Percentiles rank a stretch among this genome's conserved stretches.
phyloP scores from a whole-genome alignment of 1,140 invertebrate genomes.

The Araneus ventricosus region DNA sequence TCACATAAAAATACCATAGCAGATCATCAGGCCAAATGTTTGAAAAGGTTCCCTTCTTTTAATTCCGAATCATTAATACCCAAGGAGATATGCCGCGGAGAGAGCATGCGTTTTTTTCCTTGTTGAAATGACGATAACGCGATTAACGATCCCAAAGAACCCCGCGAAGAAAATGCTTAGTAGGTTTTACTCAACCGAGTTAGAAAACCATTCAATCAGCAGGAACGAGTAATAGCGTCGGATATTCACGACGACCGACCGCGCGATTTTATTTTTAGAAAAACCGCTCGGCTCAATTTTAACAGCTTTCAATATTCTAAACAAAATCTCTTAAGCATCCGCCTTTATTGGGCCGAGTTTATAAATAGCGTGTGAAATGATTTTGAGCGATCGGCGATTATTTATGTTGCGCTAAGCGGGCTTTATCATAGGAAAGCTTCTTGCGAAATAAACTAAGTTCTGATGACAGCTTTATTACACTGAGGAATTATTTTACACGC shows the following conservation, averaged over 20 bases:
- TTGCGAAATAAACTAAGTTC: background rate
- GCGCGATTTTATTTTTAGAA: background rate
- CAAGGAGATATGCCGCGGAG: background rate
- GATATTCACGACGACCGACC: background rate
- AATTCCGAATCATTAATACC: background rate
- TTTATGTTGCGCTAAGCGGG: background rate
- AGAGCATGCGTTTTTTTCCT: background rate
- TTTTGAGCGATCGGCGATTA: constrained; percentile 4
- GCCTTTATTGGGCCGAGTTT: background rate
- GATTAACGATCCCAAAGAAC: background rate
- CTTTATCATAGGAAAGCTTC: background rate
- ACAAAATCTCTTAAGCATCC: background rate
- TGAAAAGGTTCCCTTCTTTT: background rate
- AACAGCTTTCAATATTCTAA: background rate
- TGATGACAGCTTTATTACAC: background rate
- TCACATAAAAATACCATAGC: background rate
- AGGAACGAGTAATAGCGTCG: background rate
- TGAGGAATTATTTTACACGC: background rate
- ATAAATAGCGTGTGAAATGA: constrained; percentile 15
- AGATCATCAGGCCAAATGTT: background rate
- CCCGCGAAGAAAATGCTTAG: background rate
- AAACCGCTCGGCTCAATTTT: background rate
- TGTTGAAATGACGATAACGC: background rate
- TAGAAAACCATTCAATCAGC: background rate
- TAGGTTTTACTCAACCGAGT: background rate